Conservation (phyloP, 2,888 invertebrate species). For the Stramonita haemastoma region DNA sequence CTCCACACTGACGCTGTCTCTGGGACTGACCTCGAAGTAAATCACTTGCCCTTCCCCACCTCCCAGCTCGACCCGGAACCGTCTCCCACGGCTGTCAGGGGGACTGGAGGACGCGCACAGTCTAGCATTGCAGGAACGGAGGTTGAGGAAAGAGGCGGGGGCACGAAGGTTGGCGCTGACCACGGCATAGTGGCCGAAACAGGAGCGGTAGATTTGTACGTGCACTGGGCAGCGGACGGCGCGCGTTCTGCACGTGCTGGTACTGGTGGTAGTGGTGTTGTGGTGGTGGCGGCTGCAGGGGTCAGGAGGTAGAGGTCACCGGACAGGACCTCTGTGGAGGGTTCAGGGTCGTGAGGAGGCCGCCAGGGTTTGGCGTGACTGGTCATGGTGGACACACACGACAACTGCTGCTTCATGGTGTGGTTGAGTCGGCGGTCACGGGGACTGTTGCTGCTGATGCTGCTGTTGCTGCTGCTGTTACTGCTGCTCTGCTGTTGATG, state of each 20-base stretch:
- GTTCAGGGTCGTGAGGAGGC: conserved; percentile 3
- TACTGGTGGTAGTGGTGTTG: neutral
- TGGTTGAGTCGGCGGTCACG: neutral
- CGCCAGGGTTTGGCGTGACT: conserved; percentile 25
- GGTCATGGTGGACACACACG: conserved; percentile 15
- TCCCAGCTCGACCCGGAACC: conserved; percentile 43
- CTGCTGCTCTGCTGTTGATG: too few species aligned
- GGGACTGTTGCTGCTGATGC: neutral
- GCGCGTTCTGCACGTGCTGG: conserved; percentile 33
- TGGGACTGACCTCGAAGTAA: conserved; percentile 35
- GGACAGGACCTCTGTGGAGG: conserved; percentile 32
- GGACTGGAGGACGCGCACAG: neutral
- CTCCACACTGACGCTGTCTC: conserved; percentile 24
- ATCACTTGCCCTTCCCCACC: conserved; percentile 43
- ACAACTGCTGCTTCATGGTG: conserved; percentile 32
- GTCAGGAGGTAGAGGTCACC: conserved; percentile 40
- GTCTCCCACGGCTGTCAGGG: neutral
- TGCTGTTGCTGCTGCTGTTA: too few species aligned
- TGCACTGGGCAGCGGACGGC: conserved; percentile 39
- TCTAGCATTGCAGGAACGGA: conserved; percentile 36
- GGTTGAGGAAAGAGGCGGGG: conserved; percentile 39
- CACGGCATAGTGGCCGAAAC: conserved; percentile 47
- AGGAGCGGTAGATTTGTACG: conserved; percentile 45
- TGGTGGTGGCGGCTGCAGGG: neutral
- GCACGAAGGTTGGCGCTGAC: conserved; percentile 38